These are phyloP conservation scores for Sclerurus mexicanus DNA, from an alignment of 2,113 vertebrate species.

Conservation along the genomic window DNA sequence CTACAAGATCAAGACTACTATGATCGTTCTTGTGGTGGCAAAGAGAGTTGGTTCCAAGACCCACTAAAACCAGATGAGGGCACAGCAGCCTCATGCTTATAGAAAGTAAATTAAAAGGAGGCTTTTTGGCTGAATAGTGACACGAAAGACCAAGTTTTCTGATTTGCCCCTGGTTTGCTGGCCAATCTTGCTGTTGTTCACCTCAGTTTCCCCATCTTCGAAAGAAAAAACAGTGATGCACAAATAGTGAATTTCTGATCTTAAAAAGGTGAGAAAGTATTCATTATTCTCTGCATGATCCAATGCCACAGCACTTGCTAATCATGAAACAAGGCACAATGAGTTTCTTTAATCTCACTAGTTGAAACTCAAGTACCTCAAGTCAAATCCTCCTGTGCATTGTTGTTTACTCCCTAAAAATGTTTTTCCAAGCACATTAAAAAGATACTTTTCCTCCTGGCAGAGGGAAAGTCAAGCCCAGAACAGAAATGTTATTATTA, in stretches of 20 bases:
- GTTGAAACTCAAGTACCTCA: not conserved
- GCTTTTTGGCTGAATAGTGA: not conserved
- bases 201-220: not conserved
- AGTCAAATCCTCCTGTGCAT: not conserved
- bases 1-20: not conserved
- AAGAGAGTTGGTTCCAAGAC: not conserved
- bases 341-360: not conserved
- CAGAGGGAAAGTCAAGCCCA: not conserved
- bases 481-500: constrained; percentile 44
- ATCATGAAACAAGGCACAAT: not conserved
- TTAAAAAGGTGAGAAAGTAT: not conserved
- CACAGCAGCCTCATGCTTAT: not conserved
- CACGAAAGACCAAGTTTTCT: not conserved
- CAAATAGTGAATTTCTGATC: not conserved
- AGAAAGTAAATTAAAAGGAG: not conserved
- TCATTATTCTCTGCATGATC: not conserved
- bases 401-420: not conserved
- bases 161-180: not conserved
- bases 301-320: not conserved
- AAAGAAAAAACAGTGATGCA: not conserved
- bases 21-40: not conserved
- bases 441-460: not conserved
- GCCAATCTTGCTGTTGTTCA: not conserved
- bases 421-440: not conserved
- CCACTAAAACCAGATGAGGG: not conserved